Conservation (phyloP, 2,888 invertebrate species). For the Sphaerophoria rueppellii region DNA sequence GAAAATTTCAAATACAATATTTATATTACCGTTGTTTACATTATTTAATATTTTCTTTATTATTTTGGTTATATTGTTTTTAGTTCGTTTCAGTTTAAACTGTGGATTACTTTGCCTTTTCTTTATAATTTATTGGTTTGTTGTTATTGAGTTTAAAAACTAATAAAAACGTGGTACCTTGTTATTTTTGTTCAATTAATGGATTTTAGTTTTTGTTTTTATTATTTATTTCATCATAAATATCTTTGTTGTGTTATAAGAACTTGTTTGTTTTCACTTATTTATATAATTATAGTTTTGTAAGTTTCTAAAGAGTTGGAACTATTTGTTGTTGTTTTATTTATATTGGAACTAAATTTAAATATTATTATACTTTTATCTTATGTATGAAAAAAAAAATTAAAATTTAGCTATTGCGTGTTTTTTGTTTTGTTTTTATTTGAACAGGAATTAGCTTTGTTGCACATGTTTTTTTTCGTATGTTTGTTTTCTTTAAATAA, state of each 20-base stretch:
- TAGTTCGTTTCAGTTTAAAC: conserved; percentile 30
- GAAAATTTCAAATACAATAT: conserved; percentile 75
- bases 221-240: background rate
- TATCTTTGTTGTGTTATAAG: conserved; percentile 9
- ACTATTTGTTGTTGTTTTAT: conserved; percentile 48
- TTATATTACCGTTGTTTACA: conserved; percentile 72
- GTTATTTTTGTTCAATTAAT: conserved; percentile 56
- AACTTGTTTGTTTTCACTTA: conserved; percentile 5
- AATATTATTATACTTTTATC: conserved; percentile 35
- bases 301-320: conserved; percentile 60
- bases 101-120: conserved; percentile 29
- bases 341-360: conserved; percentile 49
- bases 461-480: conserved; percentile 54
- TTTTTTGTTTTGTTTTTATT: conserved; percentile 2
- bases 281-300: conserved; percentile 29
- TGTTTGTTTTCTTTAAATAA: conserved; percentile 5
- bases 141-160: conserved; percentile 46
- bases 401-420: conserved; percentile 66
- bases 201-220: conserved; percentile 32
- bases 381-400: conserved; percentile 50
- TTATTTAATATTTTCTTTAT: conserved; percentile 56
- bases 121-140: conserved; percentile 24
- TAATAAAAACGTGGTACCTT: conserved; percentile 42
- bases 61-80: conserved; percentile 48
- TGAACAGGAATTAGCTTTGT: conserved; percentile 68